phyloP scores from a whole-genome alignment of 1,140 invertebrate species.

The Drosophila willistoni region DNA sequence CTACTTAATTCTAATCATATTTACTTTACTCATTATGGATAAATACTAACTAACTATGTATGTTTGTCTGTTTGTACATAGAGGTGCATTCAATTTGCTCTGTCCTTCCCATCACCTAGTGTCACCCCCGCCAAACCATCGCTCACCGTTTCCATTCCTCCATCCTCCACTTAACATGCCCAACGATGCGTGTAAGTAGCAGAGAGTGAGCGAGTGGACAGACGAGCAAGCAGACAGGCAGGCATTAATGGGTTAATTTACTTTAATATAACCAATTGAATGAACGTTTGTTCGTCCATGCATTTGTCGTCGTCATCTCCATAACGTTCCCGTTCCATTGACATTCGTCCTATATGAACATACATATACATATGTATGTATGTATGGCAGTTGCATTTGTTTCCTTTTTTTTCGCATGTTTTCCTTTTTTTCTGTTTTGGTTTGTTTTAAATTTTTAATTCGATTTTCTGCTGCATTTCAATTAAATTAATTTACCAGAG shows the following conservation, averaged over 20 bases:
- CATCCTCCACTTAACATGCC: slow-evolving; percentile 12
- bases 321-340: background rate
- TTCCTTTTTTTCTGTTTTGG: background rate
- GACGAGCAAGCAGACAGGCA: slow-evolving; percentile 21
- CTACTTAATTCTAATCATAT: background rate
- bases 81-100: background rate
- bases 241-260: slow-evolving; percentile 68
- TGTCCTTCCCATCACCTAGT: background rate
- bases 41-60: slow-evolving; percentile 2
- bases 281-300: slow-evolving; percentile 17
- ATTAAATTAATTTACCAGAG: slow-evolving; percentile 65
- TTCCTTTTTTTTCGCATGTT: background rate
- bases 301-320: background rate
- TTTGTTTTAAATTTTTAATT: slow-evolving; percentile 50
- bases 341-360: background rate
- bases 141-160: background rate
- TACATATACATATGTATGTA: too few species aligned
- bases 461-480: slow-evolving; percentile 66
- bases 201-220: background rate
- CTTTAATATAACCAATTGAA: slow-evolving; percentile 60
- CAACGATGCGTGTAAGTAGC: slow-evolving; percentile 18
- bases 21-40: slow-evolving; percentile 8
- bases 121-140: background rate
- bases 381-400: background rate
- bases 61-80: background rate